A percentile compares a stretch with the other conserved stretches of the same genome.
Conservation (phyloP, 2,888 invertebrate genomes). For the Protophormia terraenovae region DNA sequence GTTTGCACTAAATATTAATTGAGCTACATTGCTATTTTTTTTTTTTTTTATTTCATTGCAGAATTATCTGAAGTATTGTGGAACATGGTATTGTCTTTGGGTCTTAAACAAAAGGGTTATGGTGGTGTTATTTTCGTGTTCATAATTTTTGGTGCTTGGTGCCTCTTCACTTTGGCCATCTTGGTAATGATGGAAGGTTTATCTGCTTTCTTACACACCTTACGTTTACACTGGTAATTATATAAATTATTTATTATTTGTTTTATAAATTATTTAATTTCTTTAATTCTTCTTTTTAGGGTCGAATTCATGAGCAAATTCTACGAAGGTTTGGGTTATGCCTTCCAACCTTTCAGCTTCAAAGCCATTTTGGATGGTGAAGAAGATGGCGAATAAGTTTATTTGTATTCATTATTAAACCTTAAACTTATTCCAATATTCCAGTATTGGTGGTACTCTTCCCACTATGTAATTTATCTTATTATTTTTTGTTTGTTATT, state of each 20-base stretch:
- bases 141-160: constrained; percentile 95
- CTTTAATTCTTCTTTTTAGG: constrained; percentile 81
- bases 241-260: constrained; percentile 19
- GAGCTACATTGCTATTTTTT: background rate
- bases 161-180: constrained; percentile 94
- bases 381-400: constrained; percentile 80
- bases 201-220: constrained; percentile 99
- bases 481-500: constrained; percentile 33
- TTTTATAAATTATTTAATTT: constrained; percentile 4
- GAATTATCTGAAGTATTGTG: constrained; percentile 95
- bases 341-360: constrained; percentile 93
- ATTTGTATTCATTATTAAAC: background rate
- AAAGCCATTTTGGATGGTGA: constrained; percentile 86
- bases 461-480: constrained; percentile 61
- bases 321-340: constrained; percentile 90
- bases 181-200: constrained; percentile 99
- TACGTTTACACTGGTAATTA: constrained; percentile 96
- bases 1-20: background rate
- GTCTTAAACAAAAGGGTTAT: constrained; percentile 86
- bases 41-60: constrained; percentile 80
- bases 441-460: constrained; percentile 79
- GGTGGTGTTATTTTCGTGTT: constrained; percentile 90
- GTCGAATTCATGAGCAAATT: constrained; percentile 99
- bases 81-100: constrained; percentile 93
- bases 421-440: constrained; percentile 50